Base-by-base conservation (phyloP, 2,113 vertebrate genomes). In the Gnathonemus echidnorhynchus region DNA sequence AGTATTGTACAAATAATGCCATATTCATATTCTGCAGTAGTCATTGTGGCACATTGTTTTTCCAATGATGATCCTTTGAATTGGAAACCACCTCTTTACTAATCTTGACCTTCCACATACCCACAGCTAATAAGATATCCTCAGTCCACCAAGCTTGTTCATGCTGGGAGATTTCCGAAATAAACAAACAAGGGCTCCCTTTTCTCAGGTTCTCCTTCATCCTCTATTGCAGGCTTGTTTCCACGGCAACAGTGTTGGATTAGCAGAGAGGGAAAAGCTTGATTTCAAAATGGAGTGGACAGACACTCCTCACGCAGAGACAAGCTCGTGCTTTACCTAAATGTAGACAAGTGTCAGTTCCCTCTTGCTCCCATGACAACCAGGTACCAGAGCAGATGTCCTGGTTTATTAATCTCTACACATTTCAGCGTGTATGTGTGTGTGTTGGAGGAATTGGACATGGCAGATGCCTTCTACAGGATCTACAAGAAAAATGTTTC, bases 301-400 rank as follows among this genome's bases (percentile, higher is more conserved):
- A 86, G 89, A 62, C 89, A 84, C 77, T 56, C 93, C 94, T 95
- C 95, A 95, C 92, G 92, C 93, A 95, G 95, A 94, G 94, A 94
- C 93, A 94, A 94, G 93, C 94, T 94, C 94, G 94, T 93, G 93
- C 93, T 95, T 95, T 90, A 83, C 94, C 94, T 94, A 96, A 96
- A 95, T 45, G 52, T 62, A 66, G 35, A 88, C 87, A 62, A 96
- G 95, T 95, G 94, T 94, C 94, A 95, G 94, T 93, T 96, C 95
- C 94, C 93, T 94, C 93, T 92, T 93, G 95, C 96, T 96, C 94
- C 95, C 95, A 96, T 96, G 95, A 95, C 96, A 95, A 96, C 96
- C 94, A 95, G 95, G 95, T 96, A 94, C 94, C 49, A 87, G 86
- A 48, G 42, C 49, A 87, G 46, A 87, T 52, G n/a, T 87, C 48